Evolutionary conservation across 1,140 invertebrate genomes (phyloP).

Genomic region (Amyelois transitella): DNA sequence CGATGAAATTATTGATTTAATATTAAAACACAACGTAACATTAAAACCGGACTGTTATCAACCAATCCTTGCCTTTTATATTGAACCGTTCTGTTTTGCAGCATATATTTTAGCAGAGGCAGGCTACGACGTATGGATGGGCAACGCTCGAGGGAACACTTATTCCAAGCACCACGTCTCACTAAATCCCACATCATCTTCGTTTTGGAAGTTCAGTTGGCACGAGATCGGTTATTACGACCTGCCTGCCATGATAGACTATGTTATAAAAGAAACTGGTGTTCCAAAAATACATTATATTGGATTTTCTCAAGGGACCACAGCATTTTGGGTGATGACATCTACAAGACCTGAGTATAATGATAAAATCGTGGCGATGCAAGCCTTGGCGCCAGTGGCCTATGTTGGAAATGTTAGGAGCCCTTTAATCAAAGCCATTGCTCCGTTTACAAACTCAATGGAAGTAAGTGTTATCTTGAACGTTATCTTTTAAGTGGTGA

Average conservation of each 20-base stretch:
- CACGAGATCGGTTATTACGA: slow-evolving; percentile 85
- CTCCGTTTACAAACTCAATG: slow-evolving; percentile 76
- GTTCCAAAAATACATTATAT: slow-evolving; percentile 76
- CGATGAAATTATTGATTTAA: no score
- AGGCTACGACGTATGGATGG: slow-evolving; percentile 83
- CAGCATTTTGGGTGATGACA: slow-evolving; percentile 78
- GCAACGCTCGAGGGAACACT: slow-evolving; percentile 79
- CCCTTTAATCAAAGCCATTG: slow-evolving; percentile 77
- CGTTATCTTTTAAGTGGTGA: no score
- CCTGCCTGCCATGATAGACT: slow-evolving; percentile 85
- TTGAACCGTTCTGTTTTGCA: slow-evolving; percentile 26
- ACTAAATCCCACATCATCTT: slow-evolving; percentile 62
- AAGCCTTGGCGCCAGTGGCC: slow-evolving; percentile 83
- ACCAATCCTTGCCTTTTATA: no score
- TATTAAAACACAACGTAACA: no score
- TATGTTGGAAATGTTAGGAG: slow-evolving; percentile 81
- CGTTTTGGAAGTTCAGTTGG: slow-evolving; percentile 81
- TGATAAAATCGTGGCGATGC: slow-evolving; percentile 77
- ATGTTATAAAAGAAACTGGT: slow-evolving; percentile 76
- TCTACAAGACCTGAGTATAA: slow-evolving; percentile 80
- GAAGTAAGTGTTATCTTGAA: slow-evolving; percentile 72
- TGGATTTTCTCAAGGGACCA: slow-evolving; percentile 77
- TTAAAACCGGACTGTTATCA: no score
- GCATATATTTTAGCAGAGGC: slow-evolving; percentile 78
- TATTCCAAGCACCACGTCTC: slow-evolving; percentile 75